Percentiles rank a stretch among this genome's conserved stretches.
Evolutionary conservation across 2,113 vertebrate species (phyloP).

Genomic region (Passer domesticus): DNA sequence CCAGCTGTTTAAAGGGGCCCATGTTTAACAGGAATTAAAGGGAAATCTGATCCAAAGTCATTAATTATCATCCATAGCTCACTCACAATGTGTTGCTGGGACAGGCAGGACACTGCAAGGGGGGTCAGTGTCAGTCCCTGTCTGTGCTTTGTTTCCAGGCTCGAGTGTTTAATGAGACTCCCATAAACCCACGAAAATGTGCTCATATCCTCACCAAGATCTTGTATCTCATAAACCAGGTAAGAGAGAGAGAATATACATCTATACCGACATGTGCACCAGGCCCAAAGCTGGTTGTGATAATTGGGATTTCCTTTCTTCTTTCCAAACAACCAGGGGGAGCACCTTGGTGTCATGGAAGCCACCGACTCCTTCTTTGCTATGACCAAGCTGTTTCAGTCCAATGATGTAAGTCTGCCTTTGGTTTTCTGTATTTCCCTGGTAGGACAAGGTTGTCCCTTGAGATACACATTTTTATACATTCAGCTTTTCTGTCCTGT

Average conservation of each 20-base stretch:
- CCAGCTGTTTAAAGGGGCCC: neutral
- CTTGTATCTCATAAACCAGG: conserved; percentile 98
- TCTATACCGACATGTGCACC: neutral
- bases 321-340: conserved; percentile 78
- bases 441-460: neutral
- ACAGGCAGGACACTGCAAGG: neutral
- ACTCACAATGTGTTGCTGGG: neutral
- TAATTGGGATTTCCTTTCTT: neutral
- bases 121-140: neutral
- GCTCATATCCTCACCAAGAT: conserved; percentile 98
- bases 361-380: conserved; percentile 98
- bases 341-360: conserved; percentile 95
- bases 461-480: neutral
- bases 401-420: conserved; percentile 87
- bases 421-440: neutral
- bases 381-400: conserved; percentile 98
- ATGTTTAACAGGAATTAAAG: neutral
- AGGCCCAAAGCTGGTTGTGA: neutral
- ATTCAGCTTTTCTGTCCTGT: neutral
- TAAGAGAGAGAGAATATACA: conserved; percentile 38
- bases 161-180: conserved; percentile 83
- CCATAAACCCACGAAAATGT: conserved; percentile 92
- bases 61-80: neutral
- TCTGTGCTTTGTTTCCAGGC: conserved; percentile 69
- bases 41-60: neutral